Evolutionary conservation across 2,113 vertebrate genomes (phyloP).

Genomic region (Zingel zingel): DNA sequence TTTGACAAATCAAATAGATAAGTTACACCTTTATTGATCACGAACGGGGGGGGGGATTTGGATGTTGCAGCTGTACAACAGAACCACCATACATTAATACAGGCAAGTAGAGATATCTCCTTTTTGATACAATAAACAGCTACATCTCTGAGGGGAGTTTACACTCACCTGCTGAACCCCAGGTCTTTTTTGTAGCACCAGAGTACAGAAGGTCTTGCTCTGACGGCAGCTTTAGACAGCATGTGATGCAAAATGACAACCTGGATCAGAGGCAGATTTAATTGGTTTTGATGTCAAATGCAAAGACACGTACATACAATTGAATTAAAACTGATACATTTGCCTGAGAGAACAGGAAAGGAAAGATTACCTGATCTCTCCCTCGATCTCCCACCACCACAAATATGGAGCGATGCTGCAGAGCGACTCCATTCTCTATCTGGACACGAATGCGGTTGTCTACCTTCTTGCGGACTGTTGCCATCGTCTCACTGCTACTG

Average conservation of each 20-base stretch:
- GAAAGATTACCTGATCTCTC: slow-evolving; percentile 91
- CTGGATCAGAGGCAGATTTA: slow-evolving; percentile 74
- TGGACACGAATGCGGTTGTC: slow-evolving; percentile 96
- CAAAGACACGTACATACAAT: background rate
- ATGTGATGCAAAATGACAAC: slow-evolving; percentile 99
- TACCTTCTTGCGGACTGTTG: slow-evolving; percentile 93
- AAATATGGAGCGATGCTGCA: slow-evolving; percentile 90
- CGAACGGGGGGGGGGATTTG: no score
- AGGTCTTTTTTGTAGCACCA: slow-evolving; percentile 99
- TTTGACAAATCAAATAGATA: background rate
- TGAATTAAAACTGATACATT: no score
- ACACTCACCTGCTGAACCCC: slow-evolving; percentile 94
- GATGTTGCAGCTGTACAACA: no score
- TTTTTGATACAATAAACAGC: background rate
- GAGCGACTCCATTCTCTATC: slow-evolving; percentile 95
- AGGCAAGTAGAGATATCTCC: no score
- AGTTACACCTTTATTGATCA: no score
- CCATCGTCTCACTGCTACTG: slow-evolving; percentile 63
- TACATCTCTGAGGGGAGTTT: background rate
- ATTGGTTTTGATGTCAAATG: background rate
- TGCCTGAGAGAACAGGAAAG: fast-evolving
- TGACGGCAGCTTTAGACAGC: slow-evolving; percentile 95
- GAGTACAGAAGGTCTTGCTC: slow-evolving; percentile 93
- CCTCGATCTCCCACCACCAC: slow-evolving; percentile 95
- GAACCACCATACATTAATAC: no score